Conservation (phyloP, 2,888 invertebrate species). For the Sesia apiformis region DNA sequence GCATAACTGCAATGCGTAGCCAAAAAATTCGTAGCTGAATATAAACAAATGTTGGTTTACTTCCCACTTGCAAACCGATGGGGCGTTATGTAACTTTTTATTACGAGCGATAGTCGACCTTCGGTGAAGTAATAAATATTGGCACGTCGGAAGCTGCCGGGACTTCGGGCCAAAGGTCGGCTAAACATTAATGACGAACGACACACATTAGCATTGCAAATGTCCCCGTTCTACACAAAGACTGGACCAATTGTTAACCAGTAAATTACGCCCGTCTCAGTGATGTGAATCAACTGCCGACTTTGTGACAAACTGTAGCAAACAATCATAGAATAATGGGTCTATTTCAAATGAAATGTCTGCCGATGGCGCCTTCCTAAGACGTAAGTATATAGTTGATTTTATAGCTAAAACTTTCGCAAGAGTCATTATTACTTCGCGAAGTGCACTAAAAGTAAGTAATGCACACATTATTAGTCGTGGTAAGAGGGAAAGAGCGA, state of each 20-base stretch:
- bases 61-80: background rate
- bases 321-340: constrained; percentile 17
- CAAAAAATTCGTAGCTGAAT: background rate
- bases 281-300: constrained; percentile 10
- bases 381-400: constrained; percentile 18
- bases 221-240: constrained; percentile 11
- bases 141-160: constrained; percentile 10
- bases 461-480: constrained; percentile 13
- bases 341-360: constrained; percentile 18
- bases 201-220: constrained; percentile 25
- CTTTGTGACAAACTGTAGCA: constrained; percentile 13
- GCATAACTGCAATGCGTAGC: too few relatives aligned
- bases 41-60: background rate
- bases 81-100: background rate
- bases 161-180: constrained; percentile 15
- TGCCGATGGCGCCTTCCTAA: constrained; percentile 8
- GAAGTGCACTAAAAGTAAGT: constrained; percentile 48
- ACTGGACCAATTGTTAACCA: constrained; percentile 18
- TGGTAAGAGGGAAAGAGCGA: background rate
- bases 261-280: constrained; percentile 12
- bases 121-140: constrained; percentile 11
- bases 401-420: constrained; percentile 37
- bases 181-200: constrained; percentile 17
- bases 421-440: constrained; percentile 48
- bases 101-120: constrained; percentile 3